Percentiles rank a stretch among this genome's conserved stretches.
phyloP scores from a whole-genome alignment of 2,888 invertebrate genomes.

The Cephus spinipes region DNA sequence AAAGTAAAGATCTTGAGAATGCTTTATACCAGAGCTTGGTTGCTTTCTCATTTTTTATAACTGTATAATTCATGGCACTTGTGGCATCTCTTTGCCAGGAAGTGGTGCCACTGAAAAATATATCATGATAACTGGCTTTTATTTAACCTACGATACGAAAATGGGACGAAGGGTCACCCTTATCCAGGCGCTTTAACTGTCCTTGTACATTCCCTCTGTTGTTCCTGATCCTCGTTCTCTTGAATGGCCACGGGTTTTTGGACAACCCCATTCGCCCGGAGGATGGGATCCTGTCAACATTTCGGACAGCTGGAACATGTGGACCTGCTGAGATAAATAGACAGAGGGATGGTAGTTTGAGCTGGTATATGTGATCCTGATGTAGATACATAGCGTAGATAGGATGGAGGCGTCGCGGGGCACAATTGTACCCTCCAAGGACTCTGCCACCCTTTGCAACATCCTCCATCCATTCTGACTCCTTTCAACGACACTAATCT shows the following conservation, averaged over 20 bases:
- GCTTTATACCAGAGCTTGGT: not conserved
- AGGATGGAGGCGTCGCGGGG: not conserved
- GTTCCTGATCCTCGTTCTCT: not conserved
- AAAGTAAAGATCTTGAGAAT: not conserved
- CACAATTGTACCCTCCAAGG: not conserved
- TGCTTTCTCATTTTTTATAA: not conserved
- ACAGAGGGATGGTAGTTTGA: not conserved
- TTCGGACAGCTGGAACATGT: not conserved
- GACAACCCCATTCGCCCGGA: not conserved
- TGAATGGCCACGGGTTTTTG: not conserved
- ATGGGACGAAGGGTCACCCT: not conserved
- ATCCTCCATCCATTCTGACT: not conserved
- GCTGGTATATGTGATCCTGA: not conserved
- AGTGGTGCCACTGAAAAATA: not conserved
- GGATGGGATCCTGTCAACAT: not conserved
- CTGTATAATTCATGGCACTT: not conserved
- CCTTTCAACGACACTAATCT: not conserved
- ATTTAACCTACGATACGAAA: not conserved
- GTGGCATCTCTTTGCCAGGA: not conserved
- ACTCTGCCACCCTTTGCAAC: not conserved
- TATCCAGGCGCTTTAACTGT: not conserved
- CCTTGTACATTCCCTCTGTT: not conserved
- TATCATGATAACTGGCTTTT: not conserved
- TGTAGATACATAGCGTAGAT: not conserved
- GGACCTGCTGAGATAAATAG: not conserved